phyloP scores from a whole-genome alignment of 2,888 invertebrate species.

The Caenorhabditis sp. region DNA sequence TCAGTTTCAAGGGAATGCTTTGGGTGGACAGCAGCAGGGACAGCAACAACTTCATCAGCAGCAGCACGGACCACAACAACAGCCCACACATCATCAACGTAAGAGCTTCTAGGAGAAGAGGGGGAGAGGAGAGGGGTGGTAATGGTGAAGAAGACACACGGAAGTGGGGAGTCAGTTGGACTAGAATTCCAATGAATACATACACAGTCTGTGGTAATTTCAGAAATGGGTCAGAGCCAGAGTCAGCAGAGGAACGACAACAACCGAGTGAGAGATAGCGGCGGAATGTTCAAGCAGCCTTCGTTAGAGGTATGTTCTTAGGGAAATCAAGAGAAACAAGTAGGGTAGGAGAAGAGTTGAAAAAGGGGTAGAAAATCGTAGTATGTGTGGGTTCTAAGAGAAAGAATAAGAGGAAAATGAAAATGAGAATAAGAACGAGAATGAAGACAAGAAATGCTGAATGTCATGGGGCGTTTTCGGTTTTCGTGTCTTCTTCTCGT shows the following conservation, averaged over 20 bases:
- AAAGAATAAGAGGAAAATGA: slow-evolving; percentile 4
- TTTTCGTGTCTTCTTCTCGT: background rate
- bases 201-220: slow-evolving; percentile 42
- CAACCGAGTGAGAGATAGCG: slow-evolving; percentile 52
- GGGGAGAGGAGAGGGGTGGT: slow-evolving; percentile 4
- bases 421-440: slow-evolving; percentile 3
- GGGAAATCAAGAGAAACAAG: too few relatives aligned
- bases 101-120: slow-evolving; percentile 32
- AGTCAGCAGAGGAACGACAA: slow-evolving; percentile 43
- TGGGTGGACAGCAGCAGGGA: slow-evolving; percentile 36
- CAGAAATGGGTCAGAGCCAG: slow-evolving; percentile 43
- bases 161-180: slow-evolving; percentile 27
- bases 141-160: slow-evolving; percentile 4
- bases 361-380: background rate
- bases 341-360: too few relatives aligned
- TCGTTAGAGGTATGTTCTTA: slow-evolving; percentile 52
- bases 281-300: slow-evolving; percentile 57
- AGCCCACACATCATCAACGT: slow-evolving; percentile 55
- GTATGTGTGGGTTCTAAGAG: background rate
- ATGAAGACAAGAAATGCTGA: background rate
- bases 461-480: background rate
- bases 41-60: slow-evolving; percentile 48
- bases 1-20: slow-evolving; percentile 44
- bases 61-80: slow-evolving; percentile 54
- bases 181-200: background rate